Percentiles rank a stretch among this genome's conserved stretches.
Evolutionary conservation across 2,113 vertebrate species (phyloP).

Genomic region (Clarias batrachus): DNA sequence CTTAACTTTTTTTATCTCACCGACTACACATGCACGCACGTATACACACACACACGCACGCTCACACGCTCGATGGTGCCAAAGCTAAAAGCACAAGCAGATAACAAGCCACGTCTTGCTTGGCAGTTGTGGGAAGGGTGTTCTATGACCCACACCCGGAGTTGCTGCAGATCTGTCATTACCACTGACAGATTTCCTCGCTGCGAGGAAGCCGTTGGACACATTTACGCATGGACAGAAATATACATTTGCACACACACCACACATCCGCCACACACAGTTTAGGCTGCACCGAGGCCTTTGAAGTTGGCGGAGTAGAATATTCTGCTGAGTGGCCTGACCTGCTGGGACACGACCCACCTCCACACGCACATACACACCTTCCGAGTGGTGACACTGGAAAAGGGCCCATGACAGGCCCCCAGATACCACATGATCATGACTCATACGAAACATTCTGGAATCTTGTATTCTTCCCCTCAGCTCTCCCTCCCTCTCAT

Average conservation of each 20-base stretch:
- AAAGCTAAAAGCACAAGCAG: conserved; percentile 33
- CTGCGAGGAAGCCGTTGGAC: conserved; percentile 34
- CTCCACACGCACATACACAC: conserved; percentile 50
- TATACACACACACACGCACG: neutral
- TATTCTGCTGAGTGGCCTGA: conserved; percentile 56
- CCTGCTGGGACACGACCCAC: conserved; percentile 66
- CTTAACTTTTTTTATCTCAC: conserved; percentile 18
- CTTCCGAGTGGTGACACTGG: conserved; percentile 46
- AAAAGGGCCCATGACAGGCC: conserved; percentile 46
- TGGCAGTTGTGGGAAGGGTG: conserved; percentile 52
- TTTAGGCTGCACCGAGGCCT: conserved; percentile 58
- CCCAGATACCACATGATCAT: conserved; percentile 34
- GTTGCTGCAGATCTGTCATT: conserved; percentile 56
- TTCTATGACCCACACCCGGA: conserved; percentile 56
- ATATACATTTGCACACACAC: conserved; percentile 30
- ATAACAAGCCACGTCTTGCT: conserved; percentile 65
- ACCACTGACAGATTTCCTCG: conserved; percentile 67
- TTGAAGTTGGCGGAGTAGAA: conserved; percentile 51
- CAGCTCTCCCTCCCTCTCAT: neutral
- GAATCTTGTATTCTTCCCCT: neutral
- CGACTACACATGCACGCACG: conserved; percentile 5
- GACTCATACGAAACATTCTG: conserved; percentile 58
- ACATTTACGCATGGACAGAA: conserved; percentile 28
- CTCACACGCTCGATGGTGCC: conserved; percentile 19
- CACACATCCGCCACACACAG: conserved; percentile 16